Evolutionary conservation across 2,888 invertebrate genomes (phyloP).

Genomic region (Vesta saturnalis): DNA sequence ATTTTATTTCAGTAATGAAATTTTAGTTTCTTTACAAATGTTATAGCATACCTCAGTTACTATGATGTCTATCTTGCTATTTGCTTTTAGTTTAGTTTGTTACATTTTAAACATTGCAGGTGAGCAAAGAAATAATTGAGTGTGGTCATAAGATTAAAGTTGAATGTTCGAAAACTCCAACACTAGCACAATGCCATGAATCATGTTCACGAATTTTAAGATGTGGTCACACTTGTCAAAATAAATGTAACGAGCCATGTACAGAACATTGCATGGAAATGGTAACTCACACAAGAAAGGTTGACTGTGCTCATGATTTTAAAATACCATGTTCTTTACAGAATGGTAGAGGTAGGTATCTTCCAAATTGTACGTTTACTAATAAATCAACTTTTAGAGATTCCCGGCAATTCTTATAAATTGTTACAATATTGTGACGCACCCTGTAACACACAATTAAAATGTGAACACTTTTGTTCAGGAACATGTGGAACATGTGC

Average conservation of each 20-base stretch:
- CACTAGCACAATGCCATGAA: slow-evolving; percentile 34
- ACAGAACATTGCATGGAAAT: slow-evolving; percentile 55
- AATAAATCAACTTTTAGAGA: slow-evolving; percentile 9
- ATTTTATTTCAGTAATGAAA: no score
- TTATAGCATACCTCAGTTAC: no score
- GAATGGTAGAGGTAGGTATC: slow-evolving; percentile 43
- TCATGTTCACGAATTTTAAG: background rate
- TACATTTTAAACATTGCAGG: no score
- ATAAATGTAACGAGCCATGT: slow-evolving; percentile 52
- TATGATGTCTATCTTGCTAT: no score
- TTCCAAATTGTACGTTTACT: background rate
- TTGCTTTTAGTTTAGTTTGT: no score
- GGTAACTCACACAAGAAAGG: slow-evolving; percentile 47
- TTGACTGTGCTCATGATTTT: slow-evolving; percentile 65
- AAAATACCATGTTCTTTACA: slow-evolving; percentile 59
- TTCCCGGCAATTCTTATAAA: slow-evolving; percentile 34
- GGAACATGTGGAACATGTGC: slow-evolving; percentile 68
- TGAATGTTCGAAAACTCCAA: slow-evolving; percentile 59
- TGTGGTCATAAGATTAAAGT: slow-evolving; percentile 62
- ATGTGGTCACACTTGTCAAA: slow-evolving; percentile 2
- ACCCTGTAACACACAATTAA: slow-evolving; percentile 61
- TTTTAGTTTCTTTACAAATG: no score
- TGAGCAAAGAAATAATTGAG: slow-evolving; percentile 33
- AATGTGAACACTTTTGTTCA: slow-evolving; percentile 63
- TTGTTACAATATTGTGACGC: slow-evolving; percentile 60